These are phyloP conservation scores for Pissodes strobi DNA, from an alignment of 1,140 invertebrate species.

Conservation along the genomic window DNA sequence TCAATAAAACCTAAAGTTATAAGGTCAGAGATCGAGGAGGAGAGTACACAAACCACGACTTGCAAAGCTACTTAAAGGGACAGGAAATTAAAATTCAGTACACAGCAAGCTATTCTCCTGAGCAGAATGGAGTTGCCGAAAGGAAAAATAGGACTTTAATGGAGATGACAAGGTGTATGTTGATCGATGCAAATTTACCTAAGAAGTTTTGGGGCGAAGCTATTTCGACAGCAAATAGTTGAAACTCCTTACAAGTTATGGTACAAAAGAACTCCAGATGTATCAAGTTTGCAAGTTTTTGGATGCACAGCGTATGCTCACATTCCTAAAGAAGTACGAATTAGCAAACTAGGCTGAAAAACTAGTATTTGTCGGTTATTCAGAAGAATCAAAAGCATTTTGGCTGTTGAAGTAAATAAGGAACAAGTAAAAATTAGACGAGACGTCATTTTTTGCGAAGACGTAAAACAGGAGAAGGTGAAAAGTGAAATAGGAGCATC, in stretches of 20 bases:
- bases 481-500: too few relatives aligned
- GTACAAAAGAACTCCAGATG: conserved; percentile 30
- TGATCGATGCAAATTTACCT: conserved; percentile 9
- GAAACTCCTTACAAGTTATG: conserved; percentile 31
- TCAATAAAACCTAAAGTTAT: conserved; percentile 1
- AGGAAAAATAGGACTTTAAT: conserved; percentile 22
- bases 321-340: not conserved
- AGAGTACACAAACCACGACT: conserved; percentile 10
- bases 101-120: not conserved
- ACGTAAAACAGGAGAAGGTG: not conserved
- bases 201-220: conserved; percentile 22
- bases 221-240: conserved; percentile 10
- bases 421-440: conserved; percentile 1
- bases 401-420: not conserved
- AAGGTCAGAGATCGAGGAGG: conserved; percentile 13
- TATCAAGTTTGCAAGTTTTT: conserved; percentile 22
- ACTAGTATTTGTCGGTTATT: conserved; percentile 13
- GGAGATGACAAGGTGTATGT: conserved; percentile 22
- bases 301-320: not conserved
- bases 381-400: conserved; percentile 16
- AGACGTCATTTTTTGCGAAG: conserved; percentile 1
- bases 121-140: too few relatives aligned
- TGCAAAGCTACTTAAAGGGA: too few relatives aligned
- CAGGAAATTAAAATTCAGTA: too few relatives aligned
- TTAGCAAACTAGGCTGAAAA: not conserved